Evolutionary conservation across 2,113 vertebrate species (phyloP), one percentile per base, ranked within the genome.

Genomic region (Myiagra hebetior): DNA sequence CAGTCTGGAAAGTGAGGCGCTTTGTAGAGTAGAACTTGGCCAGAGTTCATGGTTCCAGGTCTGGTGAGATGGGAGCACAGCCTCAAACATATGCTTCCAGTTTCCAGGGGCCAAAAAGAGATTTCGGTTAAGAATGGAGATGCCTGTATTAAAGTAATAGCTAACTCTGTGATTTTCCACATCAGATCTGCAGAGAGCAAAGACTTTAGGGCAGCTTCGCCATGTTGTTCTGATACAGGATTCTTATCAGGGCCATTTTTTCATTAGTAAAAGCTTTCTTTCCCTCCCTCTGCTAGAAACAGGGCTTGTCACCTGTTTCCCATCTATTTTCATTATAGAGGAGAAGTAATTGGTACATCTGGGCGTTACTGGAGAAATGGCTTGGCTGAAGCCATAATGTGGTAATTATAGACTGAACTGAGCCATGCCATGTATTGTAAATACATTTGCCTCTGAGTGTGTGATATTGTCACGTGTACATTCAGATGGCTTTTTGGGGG

Each of bases 271-370:
- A 90, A 92, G 70, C 18, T 89, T 95, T 82, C 35, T 84, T 92
- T 68, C 52, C 37, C 74, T 96, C 69, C 42, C 31, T 84, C 57
- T 94, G 49, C 81, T 94, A 27, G 64, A 91, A 89, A 78, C 41
- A 64, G 42, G 47, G 21, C 84, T 76, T 31, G 64, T 84, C 87
- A 93, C 93, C 95, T 97, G 97, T 91, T 95, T 60, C 37, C 89
- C 93, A 93, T 96, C 93, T 95, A 23, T 87, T 95, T 94, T 89
- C 87, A 75, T 90, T 90, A 59, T 13, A 84, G 84, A 89, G 69
- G 74, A 96, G 93, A 95, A 96, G 64, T 96, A 95, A 80, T 93
- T 94, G 92, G 87, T 95, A 86, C 86, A 83, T 93, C 84, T 96
- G 97, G 91, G 89, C 20, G 1, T 95, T 97, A 90, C 23, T 94